Base-by-base conservation (phyloP, 2,888 invertebrate genomes). In the Leptinotarsa rubiginosa region DNA sequence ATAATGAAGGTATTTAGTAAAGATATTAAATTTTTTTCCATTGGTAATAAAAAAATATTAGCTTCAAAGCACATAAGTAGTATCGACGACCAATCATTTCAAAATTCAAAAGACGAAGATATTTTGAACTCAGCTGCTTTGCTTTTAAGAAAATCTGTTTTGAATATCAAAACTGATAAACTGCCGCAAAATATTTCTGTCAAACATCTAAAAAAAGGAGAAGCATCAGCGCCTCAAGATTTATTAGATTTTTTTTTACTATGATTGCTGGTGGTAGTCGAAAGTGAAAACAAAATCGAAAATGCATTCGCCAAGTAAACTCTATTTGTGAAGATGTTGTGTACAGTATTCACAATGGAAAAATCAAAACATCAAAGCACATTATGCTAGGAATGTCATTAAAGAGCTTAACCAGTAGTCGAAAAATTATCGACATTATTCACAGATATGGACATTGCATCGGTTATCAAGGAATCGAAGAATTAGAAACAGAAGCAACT, bases 361-460 rank as follows among this genome's bases (percentile, higher is more conserved):
- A 66, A 65, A 47, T 52, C 0, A 74, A 74, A 66, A 70, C 70
- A 15, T 56, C 50, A 3, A 74, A 74, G 47, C 74, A 70, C n/a
- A 70, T 74, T 31, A 65, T 20, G 49, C 47, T 76, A 62, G 72
- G 75, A 54, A 75, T 75, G 68, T 49, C 77, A 49, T 62, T 77
- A 64, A 75, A 75, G 59, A 77, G 77, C 64, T 56, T 77, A 22
- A 77, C 73, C 4, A 77, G 74, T 41, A 75, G 72, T 64, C 41
- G 72, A 20, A 77, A 77, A 72, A 52, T 77, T 20, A 31, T 76
- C 22, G 69, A 76, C 18, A 70, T 76, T 13, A 64, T 72, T 12
- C 12, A 76, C 49, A 67, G 69, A 59, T 76, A 71, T 59, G 77
- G 74, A 5, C 77, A 77, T 70, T 77, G 74, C 49, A 59, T 66